Percentiles rank a stretch among this genome's conserved stretches.
These are phyloP conservation scores for Sparus aurata DNA, from an alignment of 2,797 vertebrate genomes.

Conservation along the genomic window DNA sequence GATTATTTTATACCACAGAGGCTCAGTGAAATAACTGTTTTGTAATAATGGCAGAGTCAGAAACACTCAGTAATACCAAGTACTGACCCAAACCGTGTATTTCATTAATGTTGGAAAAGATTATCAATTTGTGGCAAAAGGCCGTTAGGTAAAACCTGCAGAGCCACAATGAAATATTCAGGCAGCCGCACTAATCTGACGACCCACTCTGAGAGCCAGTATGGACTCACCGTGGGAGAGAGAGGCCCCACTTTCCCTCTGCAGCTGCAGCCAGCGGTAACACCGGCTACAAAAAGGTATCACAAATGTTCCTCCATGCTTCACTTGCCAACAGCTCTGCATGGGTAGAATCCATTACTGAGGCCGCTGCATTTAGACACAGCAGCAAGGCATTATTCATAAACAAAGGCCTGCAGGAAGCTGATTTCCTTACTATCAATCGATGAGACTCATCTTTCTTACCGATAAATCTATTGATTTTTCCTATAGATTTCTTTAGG, in stretches of 20 bases:
- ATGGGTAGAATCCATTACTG: conserved; percentile 49
- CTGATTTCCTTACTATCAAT: not conserved
- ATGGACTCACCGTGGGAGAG: conserved; percentile 44
- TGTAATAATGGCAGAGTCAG: not conserved
- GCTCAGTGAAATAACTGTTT: not conserved
- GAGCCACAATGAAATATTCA: conserved; percentile 35
- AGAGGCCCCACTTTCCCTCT: conserved; percentile 27
- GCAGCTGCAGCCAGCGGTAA: conserved; percentile 59
- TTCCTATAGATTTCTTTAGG: not conserved
- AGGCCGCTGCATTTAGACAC: conserved; percentile 25
- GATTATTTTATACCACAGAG: not conserved
- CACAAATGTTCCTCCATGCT: conserved; percentile 53
- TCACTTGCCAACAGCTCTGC: conserved; percentile 55
- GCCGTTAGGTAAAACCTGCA: conserved; percentile 20
- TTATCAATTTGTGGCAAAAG: conserved; percentile 20
- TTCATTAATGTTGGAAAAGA: conserved; percentile 3
- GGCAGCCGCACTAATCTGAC: conserved; percentile 46
- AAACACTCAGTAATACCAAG: not conserved
- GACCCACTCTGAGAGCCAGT: conserved; percentile 34
- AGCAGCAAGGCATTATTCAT: conserved; percentile 30
- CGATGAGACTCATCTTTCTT: conserved; percentile 10
- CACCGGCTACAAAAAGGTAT: conserved; percentile 61
- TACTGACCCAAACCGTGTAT: not conserved
- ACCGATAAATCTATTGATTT: conserved; percentile 9
- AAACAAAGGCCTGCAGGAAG: conserved; percentile 31